Evolutionary conservation across 23 tunicate species (phyloP), one percentile per base, ranked within the genome.

Genomic region (Trididemnum nubilum): DNA sequence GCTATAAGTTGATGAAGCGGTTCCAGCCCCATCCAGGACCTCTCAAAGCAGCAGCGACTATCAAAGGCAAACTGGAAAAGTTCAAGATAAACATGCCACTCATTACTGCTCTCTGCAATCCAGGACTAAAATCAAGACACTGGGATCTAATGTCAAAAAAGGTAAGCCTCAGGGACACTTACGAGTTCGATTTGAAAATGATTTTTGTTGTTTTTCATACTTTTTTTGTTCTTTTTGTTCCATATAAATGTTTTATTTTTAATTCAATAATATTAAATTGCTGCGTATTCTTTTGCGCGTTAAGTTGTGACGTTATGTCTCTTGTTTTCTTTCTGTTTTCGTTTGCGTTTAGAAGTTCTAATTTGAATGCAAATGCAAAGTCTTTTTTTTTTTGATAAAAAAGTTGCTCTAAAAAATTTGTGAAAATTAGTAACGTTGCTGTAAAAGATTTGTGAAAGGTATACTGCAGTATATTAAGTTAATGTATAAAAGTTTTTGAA

Each of bases 11-110:
- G 25, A 81, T 89, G 38, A 85, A 84, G 50, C 86, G 97, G 4
- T 91, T 91, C 51, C 97, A 91, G 64, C n/a, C n/a, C n/a, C 97
- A 91, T 73, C 97, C 97, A 18, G 97, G 90, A 2, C 97, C 97
- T 39, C 81, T 73, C 0, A 85, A 85, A 52, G 97, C 90, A 33
- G 97, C 97, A 35, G 81, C 97, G 1, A 85, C 87, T 0, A 91
- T 91, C 58, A 91, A 91, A 69, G 81, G 84, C 73, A 91, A 91
- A 66, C 90, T 91, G 29, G 97, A 91, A 44, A 91, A 91, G 73
- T 91, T 91, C 54, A 83, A 85, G 28, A 83, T 91, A 23, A 91
- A 91, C 83, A 91, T 91, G 97, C 97, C 97, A 1, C 80, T 91
- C 29, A 91, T 91, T 15, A 85, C 76, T 50, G 97, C 97, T 0